phyloP scores from a whole-genome alignment of 2,797 vertebrate genomes.

The Channallabes apus region DNA sequence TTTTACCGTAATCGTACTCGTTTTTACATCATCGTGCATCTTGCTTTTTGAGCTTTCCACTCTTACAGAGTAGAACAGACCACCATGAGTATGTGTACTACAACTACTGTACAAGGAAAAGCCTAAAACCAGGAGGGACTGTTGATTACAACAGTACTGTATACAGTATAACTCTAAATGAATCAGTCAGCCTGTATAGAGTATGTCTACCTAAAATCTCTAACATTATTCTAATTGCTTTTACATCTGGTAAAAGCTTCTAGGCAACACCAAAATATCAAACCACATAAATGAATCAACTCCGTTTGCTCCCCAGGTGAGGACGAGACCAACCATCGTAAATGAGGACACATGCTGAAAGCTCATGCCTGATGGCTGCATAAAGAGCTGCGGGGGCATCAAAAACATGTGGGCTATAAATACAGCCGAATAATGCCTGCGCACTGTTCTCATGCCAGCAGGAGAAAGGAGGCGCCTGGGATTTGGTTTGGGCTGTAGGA shows the following conservation, averaged over 20 bases:
- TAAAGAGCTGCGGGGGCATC: slow-evolving; percentile 31
- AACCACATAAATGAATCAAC: slow-evolving; percentile 53
- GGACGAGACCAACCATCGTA: slow-evolving; percentile 50
- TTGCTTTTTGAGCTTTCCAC: neutral
- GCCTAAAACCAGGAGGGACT: slow-evolving; percentile 39
- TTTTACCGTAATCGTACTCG: neutral
- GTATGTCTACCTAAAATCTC: slow-evolving; percentile 1
- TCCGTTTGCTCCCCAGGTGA: slow-evolving; percentile 51
- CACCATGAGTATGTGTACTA: slow-evolving; percentile 25
- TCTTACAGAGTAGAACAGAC: slow-evolving; percentile 17
- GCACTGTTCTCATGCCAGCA: slow-evolving; percentile 42
- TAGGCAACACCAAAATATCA: slow-evolving; percentile 31
- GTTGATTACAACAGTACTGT: slow-evolving; percentile 18
- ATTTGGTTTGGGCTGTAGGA: slow-evolving; percentile 52
- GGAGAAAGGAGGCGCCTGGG: slow-evolving; percentile 11
- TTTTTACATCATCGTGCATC: neutral
- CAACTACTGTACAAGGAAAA: slow-evolving; percentile 34
- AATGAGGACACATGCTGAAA: slow-evolving; percentile 42
- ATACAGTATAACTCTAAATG: neutral
- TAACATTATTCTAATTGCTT: slow-evolving; percentile 33
- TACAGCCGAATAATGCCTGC: slow-evolving; percentile 48
- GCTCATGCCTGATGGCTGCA: slow-evolving; percentile 22
- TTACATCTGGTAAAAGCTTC: slow-evolving; percentile 37
- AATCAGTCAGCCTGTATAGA: neutral
- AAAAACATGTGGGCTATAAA: slow-evolving; percentile 55